Evolutionary conservation across 2,797 vertebrate genomes (phyloP).

Genomic region (Atherinosoma microstoma): DNA sequence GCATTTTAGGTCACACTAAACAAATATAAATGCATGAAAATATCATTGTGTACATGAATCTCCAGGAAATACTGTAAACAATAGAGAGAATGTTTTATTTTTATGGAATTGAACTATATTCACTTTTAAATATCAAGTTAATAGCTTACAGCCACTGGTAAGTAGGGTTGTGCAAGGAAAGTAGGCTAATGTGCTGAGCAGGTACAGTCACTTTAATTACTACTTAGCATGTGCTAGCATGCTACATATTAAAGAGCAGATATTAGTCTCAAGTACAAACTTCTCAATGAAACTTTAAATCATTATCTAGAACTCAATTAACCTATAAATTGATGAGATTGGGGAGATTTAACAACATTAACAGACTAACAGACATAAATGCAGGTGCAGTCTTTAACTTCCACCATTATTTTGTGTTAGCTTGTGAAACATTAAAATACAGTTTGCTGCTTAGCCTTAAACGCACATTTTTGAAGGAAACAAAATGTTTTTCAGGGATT

Average conservation of each 20-base stretch:
- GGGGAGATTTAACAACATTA: too few relatives aligned
- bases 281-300: background rate
- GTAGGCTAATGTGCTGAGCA: background rate
- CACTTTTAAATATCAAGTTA: background rate
- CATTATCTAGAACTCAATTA: background rate
- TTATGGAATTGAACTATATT: background rate
- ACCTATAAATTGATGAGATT: background rate
- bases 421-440: background rate
- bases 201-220: background rate
- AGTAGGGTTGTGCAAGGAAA: background rate
- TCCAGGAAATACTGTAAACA: background rate
- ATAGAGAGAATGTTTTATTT: background rate
- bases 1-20: background rate
- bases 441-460: background rate
- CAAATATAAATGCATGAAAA: background rate
- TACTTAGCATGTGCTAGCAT: background rate
- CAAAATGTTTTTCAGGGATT: background rate
- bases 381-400: too few relatives aligned
- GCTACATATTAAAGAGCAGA: background rate
- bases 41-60: background rate
- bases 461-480: background rate
- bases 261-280: background rate
- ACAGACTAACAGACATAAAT: too few relatives aligned
- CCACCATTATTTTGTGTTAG: background rate
- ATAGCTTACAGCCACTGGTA: background rate